Percentiles rank a stretch among this genome's conserved stretches.
phyloP scores from a whole-genome alignment of 64 coral and sea anemone species.

The Hydrozoanthus tunicans region DNA sequence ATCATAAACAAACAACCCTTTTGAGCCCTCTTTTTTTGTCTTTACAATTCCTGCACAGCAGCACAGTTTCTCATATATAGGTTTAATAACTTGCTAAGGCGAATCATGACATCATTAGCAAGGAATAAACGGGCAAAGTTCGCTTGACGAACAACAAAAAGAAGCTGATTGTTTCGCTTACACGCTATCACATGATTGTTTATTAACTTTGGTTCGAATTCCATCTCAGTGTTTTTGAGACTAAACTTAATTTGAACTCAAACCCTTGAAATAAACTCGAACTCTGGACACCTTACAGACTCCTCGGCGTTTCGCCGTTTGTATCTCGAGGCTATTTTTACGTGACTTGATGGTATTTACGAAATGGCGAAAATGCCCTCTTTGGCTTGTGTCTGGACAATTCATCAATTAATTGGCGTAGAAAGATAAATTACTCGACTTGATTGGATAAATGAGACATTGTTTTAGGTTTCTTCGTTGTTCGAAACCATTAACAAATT shows the following conservation, averaged over 20 bases:
- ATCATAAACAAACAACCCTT: neutral
- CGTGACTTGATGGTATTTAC: conserved; percentile 54
- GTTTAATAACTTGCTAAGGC: conserved; percentile 46
- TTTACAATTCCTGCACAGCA: neutral
- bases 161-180: neutral
- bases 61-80: neutral
- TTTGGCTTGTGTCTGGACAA: conserved; percentile 16
- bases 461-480: neutral
- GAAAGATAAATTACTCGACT: conserved; percentile 8
- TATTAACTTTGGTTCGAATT: neutral
- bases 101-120: conserved; percentile 20
- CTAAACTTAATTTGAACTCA: conserved; percentile 3
- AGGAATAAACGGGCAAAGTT: neutral
- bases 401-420: conserved; percentile 28
- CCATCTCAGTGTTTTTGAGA: neutral
- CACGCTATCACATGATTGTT: neutral
- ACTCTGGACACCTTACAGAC: conserved; percentile 8
- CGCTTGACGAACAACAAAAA: neutral
- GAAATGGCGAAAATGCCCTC: conserved; percentile 35
- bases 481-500: neutral
- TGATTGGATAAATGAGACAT: neutral
- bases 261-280: too few species aligned
- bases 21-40: neutral
- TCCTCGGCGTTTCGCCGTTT: conserved; percentile 40
- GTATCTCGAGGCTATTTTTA: conserved; percentile 36